A percentile compares a stretch with the other conserved stretches of the same genome.
Conservation (phyloP, 2,888 invertebrate species). For the Carpatolechia fugitivella region DNA sequence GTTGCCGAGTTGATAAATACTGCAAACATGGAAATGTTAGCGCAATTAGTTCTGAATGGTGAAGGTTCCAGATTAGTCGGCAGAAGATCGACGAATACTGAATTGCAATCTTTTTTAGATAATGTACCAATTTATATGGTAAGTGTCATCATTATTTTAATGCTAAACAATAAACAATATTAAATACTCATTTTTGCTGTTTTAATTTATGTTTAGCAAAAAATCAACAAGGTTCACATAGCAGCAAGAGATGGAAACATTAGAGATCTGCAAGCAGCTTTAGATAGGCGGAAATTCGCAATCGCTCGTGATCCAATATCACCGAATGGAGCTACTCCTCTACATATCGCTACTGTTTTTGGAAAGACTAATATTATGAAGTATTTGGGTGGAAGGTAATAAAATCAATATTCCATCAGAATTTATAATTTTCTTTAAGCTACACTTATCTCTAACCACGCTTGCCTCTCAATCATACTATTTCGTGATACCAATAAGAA, state of each 20-base stretch:
- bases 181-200: neutral
- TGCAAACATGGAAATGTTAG: slow-evolving; percentile 94
- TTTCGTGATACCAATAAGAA: neutral
- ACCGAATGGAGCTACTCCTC: slow-evolving; percentile 90
- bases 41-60: slow-evolving; percentile 92
- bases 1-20: slow-evolving; percentile 83
- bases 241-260: slow-evolving; percentile 92
- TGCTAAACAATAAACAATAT: no score
- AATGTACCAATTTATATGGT: slow-evolving; percentile 94
- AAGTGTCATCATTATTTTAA: slow-evolving; percentile 31
- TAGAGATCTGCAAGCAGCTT: slow-evolving; percentile 89
- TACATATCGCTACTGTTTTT: slow-evolving; percentile 92
- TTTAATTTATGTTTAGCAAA: slow-evolving; percentile 80
- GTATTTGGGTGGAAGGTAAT: slow-evolving; percentile 77
- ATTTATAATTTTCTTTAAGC: no score
- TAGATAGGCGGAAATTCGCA: slow-evolving; percentile 94
- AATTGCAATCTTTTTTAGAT: slow-evolving; percentile 91
- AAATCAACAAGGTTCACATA: slow-evolving; percentile 92
- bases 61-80: slow-evolving; percentile 89
- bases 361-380: slow-evolving; percentile 89
- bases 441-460: no score
- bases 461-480: neutral
- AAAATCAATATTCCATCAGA: neutral
- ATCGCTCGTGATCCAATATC: slow-evolving; percentile 91
- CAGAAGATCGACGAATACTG: slow-evolving; percentile 84